phyloP scores from a whole-genome alignment of 2,797 vertebrate species.

The Danio choprae region DNA sequence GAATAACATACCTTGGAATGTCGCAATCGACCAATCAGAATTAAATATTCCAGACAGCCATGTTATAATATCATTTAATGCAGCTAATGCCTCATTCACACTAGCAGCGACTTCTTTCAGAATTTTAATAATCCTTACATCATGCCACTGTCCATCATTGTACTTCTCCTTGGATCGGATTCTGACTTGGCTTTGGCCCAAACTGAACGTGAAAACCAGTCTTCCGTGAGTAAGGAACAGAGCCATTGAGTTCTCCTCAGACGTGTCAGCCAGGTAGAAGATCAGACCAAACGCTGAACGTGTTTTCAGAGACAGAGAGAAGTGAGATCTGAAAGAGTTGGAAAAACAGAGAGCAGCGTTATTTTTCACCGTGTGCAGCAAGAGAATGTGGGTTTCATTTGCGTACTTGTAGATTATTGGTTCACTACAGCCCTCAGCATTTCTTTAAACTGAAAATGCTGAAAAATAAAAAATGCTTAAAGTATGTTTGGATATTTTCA shows the following conservation, averaged over 20 bases:
- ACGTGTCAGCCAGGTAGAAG: slow-evolving; percentile 86
- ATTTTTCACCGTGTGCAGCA: not conserved
- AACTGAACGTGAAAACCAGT: slow-evolving; percentile 88
- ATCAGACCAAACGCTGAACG: slow-evolving; percentile 89
- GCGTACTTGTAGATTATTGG: too few relatives aligned
- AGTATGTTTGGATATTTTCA: too few relatives aligned
- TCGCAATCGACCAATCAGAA: too few relatives aligned
- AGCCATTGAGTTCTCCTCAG: slow-evolving; percentile 88
- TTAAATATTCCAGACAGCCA: too few relatives aligned
- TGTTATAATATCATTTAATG: too few relatives aligned
- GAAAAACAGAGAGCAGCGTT: not conserved
- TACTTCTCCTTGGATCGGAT: slow-evolving; percentile 87
- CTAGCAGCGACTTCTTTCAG: too few relatives aligned
- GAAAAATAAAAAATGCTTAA: too few relatives aligned
- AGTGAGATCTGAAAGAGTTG: slow-evolving; percentile 81
- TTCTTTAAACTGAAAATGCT: too few relatives aligned
- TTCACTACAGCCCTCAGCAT: too few relatives aligned
- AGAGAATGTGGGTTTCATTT: too few relatives aligned
- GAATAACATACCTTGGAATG: too few relatives aligned
- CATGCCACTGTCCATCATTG: slow-evolving; percentile 91
- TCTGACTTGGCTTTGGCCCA: slow-evolving; percentile 82
- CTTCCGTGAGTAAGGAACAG: slow-evolving; percentile 88
- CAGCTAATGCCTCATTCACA: too few relatives aligned
- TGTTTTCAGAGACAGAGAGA: slow-evolving; percentile 91
- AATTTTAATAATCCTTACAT: slow-evolving; percentile 73